These are phyloP conservation scores for Spongilla lacustris DNA, from an alignment of 37 sponge, comb jelly and placozoan species.

Conservation along the genomic window DNA sequence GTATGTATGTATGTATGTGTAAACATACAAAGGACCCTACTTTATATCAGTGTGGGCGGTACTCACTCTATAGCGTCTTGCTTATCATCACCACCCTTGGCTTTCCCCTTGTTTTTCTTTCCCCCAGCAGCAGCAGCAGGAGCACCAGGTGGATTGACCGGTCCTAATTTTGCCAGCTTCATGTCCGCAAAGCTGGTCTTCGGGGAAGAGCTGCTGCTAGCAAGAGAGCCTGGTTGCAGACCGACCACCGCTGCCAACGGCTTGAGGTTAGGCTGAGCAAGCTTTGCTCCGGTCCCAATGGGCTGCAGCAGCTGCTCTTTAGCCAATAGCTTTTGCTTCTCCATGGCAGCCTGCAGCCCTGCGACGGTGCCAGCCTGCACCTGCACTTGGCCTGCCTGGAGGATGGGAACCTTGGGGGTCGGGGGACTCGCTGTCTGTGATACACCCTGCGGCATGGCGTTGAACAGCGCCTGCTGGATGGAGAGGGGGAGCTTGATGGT, in stretches of 20 bases:
- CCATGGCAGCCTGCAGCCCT: slow-evolving; percentile 7
- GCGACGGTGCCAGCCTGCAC: not conserved
- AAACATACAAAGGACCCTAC: not conserved
- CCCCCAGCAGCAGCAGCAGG: not conserved
- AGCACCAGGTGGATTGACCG: not conserved
- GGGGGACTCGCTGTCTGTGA: not conserved
- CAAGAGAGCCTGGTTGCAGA: not conserved
- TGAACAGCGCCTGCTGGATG: not conserved
- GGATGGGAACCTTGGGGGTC: not conserved
- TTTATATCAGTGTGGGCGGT: not conserved
- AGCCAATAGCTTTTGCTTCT: slow-evolving; percentile 21
- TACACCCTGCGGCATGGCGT: not conserved
- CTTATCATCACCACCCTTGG: not conserved
- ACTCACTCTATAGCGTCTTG: slow-evolving; percentile 19
- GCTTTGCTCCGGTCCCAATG: not conserved
- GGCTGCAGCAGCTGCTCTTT: slow-evolving; percentile 34
- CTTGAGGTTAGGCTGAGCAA: not conserved
- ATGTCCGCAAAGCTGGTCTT: slow-evolving; percentile 29
- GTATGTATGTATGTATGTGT: not conserved
- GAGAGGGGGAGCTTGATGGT: not conserved
- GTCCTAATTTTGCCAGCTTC: not conserved
- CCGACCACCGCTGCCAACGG: not conserved
- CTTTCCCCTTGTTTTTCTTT: slow-evolving; percentile 21
- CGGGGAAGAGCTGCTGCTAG: not conserved
- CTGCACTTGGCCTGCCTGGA: not conserved